These are phyloP conservation scores for Lamellibrachia columna DNA, from an alignment of 2,888 invertebrate genomes.

Conservation along the genomic window DNA sequence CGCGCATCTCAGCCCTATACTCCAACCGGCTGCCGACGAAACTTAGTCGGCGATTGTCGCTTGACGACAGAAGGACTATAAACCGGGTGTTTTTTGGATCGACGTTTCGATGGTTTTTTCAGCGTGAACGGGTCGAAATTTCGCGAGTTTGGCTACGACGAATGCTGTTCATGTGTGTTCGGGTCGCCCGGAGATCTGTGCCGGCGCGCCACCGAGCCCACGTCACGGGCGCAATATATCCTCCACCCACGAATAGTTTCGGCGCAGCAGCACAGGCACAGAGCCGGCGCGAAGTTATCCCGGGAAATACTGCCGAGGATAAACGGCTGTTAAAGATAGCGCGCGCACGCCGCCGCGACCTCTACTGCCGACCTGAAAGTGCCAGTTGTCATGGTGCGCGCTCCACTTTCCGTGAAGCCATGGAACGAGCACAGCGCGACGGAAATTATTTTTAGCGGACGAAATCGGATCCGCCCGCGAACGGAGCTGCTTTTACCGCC, in stretches of 20 bases:
- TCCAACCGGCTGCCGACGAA: neutral
- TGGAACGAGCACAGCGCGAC: conserved; percentile 11
- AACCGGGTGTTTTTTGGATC: neutral
- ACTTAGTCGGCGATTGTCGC: neutral
- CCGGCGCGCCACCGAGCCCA: neutral
- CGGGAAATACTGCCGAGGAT: conserved; percentile 16
- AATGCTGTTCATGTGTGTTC: neutral
- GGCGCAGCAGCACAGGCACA: neutral
- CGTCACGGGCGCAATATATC: conserved; percentile 12
- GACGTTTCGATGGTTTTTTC: neutral
- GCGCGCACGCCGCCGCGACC: neutral
- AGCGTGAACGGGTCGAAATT: neutral
- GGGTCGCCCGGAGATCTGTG: neutral
- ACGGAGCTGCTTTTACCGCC: neutral
- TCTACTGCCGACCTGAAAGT: neutral
- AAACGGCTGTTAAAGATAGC: conserved; percentile 16
- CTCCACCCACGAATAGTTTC: conserved; percentile 7
- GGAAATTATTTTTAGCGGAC: neutral
- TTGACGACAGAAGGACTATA: neutral
- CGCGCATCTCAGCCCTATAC: neutral
- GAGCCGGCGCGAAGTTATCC: neutral
- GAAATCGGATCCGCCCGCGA: neutral
- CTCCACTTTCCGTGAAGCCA: conserved; percentile 12
- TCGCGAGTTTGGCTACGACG: neutral
- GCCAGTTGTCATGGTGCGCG: neutral